These are phyloP conservation scores for Phorcus lineatus DNA, from an alignment of 2,888 invertebrate species.

Conservation along the genomic window DNA sequence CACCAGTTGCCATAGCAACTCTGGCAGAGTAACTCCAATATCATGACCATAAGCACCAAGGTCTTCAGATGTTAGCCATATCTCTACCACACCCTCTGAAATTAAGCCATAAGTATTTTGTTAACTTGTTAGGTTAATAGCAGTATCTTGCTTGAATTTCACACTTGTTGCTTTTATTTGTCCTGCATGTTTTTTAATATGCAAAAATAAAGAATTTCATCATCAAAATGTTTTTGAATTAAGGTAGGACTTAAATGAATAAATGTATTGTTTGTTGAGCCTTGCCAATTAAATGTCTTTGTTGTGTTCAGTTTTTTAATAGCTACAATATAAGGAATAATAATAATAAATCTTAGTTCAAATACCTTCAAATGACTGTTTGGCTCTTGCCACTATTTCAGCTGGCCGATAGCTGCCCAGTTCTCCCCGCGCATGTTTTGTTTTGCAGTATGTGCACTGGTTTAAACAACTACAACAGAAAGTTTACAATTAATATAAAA, in stretches of 20 bases:
- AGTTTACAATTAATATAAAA: not conserved
- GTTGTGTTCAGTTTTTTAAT: too few species aligned
- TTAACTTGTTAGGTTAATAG: not conserved
- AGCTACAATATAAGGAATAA: too few species aligned
- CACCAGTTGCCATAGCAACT: constrained; percentile 89
- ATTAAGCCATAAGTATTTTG: constrained; percentile 67
- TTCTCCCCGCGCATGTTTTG: constrained; percentile 97
- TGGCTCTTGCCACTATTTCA: constrained; percentile 90
- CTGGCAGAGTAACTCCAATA: constrained; percentile 91
- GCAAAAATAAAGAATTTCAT: too few species aligned
- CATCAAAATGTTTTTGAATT: too few species aligned
- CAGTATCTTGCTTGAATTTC: not conserved
- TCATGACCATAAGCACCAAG: constrained; percentile 98
- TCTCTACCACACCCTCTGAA: constrained; percentile 93
- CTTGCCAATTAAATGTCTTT: too few species aligned
- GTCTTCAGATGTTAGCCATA: constrained; percentile 98
- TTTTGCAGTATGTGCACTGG: constrained; percentile 99
- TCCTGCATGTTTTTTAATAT: too few species aligned
- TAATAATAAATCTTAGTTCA: not conserved
- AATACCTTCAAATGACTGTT: constrained; percentile 82
- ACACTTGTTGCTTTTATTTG: too few species aligned
- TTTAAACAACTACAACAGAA: constrained; percentile 84
- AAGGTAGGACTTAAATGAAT: too few species aligned
- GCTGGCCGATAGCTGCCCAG: constrained; percentile 94
- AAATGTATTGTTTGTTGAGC: too few species aligned